These are phyloP conservation scores for Terrapene triunguis DNA, from an alignment of 2,113 vertebrate genomes.

Conservation along the genomic window DNA sequence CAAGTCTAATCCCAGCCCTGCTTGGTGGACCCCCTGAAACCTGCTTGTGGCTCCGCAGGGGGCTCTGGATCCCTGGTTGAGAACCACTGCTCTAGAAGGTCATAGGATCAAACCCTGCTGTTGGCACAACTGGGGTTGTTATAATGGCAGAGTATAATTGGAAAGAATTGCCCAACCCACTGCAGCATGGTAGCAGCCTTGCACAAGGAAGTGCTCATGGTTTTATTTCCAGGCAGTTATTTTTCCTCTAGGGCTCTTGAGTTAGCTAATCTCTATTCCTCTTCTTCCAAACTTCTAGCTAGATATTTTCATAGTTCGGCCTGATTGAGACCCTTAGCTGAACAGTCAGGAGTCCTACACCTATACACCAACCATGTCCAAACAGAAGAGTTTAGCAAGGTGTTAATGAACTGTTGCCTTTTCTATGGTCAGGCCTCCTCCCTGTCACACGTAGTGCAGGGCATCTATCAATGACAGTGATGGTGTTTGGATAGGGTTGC, in stretches of 20 bases:
- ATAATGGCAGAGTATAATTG: not conserved
- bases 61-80: too few species aligned
- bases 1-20: too few species aligned
- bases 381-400: not conserved
- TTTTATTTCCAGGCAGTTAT: not conserved
- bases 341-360: not conserved
- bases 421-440: not conserved
- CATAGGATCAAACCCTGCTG: not conserved
- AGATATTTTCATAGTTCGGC: not conserved
- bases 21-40: too few species aligned
- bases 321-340: not conserved
- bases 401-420: not conserved
- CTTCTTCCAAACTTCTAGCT: not conserved
- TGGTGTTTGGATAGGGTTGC: not conserved
- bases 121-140: not conserved
- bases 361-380: fast-evolving
- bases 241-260: not conserved
- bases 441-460: not conserved
- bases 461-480: not conserved
- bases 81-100: not conserved
- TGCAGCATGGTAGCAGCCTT: not conserved
- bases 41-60: too few species aligned
- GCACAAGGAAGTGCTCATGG: not conserved
- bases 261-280: not conserved
- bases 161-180: not conserved